A percentile compares a stretch with the other conserved stretches of the same genome.
Evolutionary conservation across 1,140 invertebrate species (phyloP).

Genomic region (Drosophila grimshawi): DNA sequence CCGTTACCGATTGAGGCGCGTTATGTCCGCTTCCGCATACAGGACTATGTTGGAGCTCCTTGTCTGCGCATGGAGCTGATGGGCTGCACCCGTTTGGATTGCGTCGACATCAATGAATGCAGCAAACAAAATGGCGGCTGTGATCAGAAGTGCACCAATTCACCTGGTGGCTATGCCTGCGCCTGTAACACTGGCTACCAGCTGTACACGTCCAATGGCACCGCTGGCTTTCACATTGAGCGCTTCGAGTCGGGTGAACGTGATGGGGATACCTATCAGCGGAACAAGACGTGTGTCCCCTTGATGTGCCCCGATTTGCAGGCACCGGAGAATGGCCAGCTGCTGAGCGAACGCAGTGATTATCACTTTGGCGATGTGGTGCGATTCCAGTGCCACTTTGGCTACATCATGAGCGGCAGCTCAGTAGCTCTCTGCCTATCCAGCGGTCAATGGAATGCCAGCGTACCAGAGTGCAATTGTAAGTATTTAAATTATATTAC

Average conservation of each 20-base stretch:
- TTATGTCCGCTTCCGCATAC: constrained; percentile 94
- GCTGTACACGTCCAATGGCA: constrained; percentile 95
- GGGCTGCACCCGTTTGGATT: constrained; percentile 96
- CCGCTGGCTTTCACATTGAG: constrained; percentile 94
- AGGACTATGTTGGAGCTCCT: constrained; percentile 93
- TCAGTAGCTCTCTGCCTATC: constrained; percentile 94
- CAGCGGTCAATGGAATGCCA: constrained; percentile 96
- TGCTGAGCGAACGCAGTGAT: constrained; percentile 92
- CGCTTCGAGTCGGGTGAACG: constrained; percentile 93
- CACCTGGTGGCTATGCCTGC: constrained; percentile 94
- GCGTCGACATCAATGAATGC: constrained; percentile 97
- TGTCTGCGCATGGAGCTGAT: constrained; percentile 97
- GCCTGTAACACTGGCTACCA: constrained; percentile 96
- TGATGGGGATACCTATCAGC: constrained; percentile 92
- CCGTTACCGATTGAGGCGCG: constrained; percentile 96
- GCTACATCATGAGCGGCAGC: constrained; percentile 95
- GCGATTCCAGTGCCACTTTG: constrained; percentile 97
- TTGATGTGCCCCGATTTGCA: constrained; percentile 93
- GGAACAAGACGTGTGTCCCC: constrained; percentile 98
- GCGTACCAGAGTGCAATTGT: constrained; percentile 96
- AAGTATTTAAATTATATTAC: constrained; percentile 80
- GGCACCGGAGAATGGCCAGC: constrained; percentile 95
- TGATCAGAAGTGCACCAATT: constrained; percentile 96
- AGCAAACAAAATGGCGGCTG: constrained; percentile 95
- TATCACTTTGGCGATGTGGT: constrained; percentile 96